phyloP scores from a whole-genome alignment of 2,113 vertebrate genomes.

The Nesoenas mayeri region DNA sequence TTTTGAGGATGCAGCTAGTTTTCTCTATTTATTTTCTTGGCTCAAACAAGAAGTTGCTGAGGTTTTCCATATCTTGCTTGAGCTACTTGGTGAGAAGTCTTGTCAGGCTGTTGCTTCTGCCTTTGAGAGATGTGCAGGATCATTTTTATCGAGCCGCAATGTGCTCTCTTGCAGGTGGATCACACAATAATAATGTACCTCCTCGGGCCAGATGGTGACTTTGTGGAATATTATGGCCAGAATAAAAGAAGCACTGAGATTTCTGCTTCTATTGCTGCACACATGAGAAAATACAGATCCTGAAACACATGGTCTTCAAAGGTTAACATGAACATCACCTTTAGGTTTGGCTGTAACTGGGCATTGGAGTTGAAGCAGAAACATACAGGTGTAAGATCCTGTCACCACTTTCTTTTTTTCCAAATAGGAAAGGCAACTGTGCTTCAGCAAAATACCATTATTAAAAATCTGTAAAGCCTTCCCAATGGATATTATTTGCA shows the following conservation, averaged over 20 bases:
- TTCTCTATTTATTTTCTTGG: neutral
- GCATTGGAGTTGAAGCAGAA: neutral
- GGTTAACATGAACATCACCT: neutral
- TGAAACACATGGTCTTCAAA: neutral
- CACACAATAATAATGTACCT: constrained; percentile 99
- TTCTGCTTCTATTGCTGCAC: constrained; percentile 78
- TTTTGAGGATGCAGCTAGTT: neutral
- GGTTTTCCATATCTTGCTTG: neutral
- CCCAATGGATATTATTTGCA: neutral
- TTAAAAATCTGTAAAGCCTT: neutral
- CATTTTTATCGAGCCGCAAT: neutral
- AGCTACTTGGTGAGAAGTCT: neutral
- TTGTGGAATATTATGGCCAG: constrained; percentile 93
- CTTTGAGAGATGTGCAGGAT: neutral
- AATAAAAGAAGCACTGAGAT: constrained; percentile 90
- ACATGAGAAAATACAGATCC: constrained; percentile 85
- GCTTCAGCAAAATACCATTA: neutral
- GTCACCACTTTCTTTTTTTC: neutral
- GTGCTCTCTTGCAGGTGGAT: constrained; percentile 83
- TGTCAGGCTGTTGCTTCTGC: neutral
- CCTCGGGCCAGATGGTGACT: constrained; percentile 88
- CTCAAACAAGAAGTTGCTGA: neutral
- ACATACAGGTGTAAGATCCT: neutral
- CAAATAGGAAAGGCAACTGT: neutral
- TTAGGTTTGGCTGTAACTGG: neutral